Percentiles rank a stretch among this genome's conserved stretches.
Evolutionary conservation across 2,888 invertebrate genomes (phyloP).

Genomic region (Hyles lineata): DNA sequence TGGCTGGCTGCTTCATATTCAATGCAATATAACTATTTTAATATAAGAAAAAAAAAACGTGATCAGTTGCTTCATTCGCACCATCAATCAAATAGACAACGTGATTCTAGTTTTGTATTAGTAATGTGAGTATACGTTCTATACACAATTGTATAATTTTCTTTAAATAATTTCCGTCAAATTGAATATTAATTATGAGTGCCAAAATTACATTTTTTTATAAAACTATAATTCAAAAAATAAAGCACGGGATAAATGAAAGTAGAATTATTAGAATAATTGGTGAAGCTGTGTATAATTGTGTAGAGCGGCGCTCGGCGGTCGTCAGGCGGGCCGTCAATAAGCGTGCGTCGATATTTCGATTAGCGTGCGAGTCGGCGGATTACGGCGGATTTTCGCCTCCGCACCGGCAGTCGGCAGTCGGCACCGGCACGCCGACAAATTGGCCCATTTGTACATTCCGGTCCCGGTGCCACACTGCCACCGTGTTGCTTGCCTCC

Average conservation of each 20-base stretch:
- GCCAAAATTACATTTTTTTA: too few relatives aligned
- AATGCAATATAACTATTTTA: not conserved
- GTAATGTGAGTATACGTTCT: too few relatives aligned
- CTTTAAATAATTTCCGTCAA: too few relatives aligned
- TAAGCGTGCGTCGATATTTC: slow-evolving; percentile 79
- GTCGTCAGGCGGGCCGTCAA: slow-evolving; percentile 54
- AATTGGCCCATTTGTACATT: slow-evolving; percentile 80
- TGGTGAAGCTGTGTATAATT: not conserved
- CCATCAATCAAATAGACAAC: too few relatives aligned
- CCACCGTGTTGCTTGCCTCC: slow-evolving; percentile 33
- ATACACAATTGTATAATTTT: too few relatives aligned
- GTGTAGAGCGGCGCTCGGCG: not conserved
- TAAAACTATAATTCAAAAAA: not conserved
- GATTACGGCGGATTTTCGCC: slow-evolving; percentile 83
- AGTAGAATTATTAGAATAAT: not conserved
- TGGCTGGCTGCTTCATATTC: not conserved
- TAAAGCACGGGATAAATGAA: not conserved
- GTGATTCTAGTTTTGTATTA: too few relatives aligned
- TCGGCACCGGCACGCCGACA: slow-evolving; percentile 64
- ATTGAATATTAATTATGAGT: too few relatives aligned
- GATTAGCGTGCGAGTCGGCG: slow-evolving; percentile 78
- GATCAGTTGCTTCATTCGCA: too few relatives aligned
- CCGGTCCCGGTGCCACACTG: slow-evolving; percentile 43
- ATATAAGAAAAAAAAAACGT: too few relatives aligned
- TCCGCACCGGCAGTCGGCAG: slow-evolving; percentile 58